A percentile compares a stretch with the other conserved stretches of the same genome.
These are phyloP conservation scores for Emydocephalus ijimae DNA, from an alignment of 2,113 vertebrate species.

Conservation along the genomic window DNA sequence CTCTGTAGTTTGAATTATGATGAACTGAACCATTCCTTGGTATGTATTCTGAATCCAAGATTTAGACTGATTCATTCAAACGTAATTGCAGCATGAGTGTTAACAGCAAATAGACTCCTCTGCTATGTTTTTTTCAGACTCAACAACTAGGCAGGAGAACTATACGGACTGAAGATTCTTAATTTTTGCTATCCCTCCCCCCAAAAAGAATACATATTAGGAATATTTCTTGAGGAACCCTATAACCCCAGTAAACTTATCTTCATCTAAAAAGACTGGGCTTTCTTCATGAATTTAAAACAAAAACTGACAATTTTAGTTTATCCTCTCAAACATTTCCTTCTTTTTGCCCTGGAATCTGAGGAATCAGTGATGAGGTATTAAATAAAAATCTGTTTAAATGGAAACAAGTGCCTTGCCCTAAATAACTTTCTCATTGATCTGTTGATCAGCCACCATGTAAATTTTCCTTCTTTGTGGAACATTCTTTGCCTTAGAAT, in stretches of 20 bases:
- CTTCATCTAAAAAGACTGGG: not conserved
- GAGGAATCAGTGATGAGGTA: not conserved
- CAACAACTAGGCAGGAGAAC: not conserved
- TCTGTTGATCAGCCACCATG: not conserved
- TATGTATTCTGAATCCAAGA: not conserved
- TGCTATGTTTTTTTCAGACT: not conserved
- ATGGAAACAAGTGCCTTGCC: too few relatives aligned
- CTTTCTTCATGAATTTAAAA: not conserved
- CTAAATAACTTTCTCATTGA: not conserved
- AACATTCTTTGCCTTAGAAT: not conserved
- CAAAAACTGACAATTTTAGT: not conserved
- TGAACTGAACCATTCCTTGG: not conserved
- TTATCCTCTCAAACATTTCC: not conserved
- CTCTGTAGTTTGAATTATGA: not conserved
- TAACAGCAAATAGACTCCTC: not conserved
- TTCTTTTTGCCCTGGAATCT: not conserved
- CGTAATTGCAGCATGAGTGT: not conserved
- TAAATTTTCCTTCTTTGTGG: not conserved
- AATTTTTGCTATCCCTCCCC: not conserved
- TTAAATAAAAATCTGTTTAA: not conserved
- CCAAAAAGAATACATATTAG: not conserved
- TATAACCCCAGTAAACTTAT: not conserved
- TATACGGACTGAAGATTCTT: not conserved
- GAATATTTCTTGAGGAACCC: not conserved
- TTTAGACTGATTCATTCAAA: not conserved